A percentile compares a stretch with the other conserved stretches of the same genome.
phyloP scores from a whole-genome alignment of 2,888 invertebrate species.

The Drosophila rubida region DNA sequence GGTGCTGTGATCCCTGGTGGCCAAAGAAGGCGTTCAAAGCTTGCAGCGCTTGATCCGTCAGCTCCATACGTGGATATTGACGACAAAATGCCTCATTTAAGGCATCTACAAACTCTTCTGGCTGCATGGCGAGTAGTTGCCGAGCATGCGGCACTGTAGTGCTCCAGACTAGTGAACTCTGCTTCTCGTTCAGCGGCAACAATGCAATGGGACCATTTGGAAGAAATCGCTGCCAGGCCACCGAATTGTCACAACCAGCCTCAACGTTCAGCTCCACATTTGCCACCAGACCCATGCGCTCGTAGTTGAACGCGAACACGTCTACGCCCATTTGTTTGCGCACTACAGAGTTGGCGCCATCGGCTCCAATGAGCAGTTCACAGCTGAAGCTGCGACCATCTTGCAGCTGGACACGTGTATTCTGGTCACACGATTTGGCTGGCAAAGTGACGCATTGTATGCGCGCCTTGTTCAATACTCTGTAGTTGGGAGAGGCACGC shows the following conservation, averaged over 20 bases:
- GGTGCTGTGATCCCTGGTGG: conserved; percentile 76
- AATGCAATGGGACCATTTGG: conserved; percentile 96
- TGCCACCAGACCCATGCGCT: conserved; percentile 96
- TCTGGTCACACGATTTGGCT: conserved; percentile 72
- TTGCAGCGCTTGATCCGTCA: conserved; percentile 84
- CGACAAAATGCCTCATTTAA: conserved; percentile 91
- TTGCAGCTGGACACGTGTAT: conserved; percentile 87
- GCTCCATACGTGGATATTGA: conserved; percentile 80
- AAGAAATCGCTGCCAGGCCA: conserved; percentile 98
- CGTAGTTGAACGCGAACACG: conserved; percentile 93
- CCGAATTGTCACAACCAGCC: conserved; percentile 90
- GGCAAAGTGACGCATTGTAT: conserved; percentile 89
- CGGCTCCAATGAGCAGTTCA: conserved; percentile 94
- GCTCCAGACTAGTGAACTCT: conserved; percentile 98
- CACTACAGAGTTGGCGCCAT: conserved; percentile 96
- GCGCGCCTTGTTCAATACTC: conserved; percentile 89
- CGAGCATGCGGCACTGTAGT: conserved; percentile 91
- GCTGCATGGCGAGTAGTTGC: conserved; percentile 88
- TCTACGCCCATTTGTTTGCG: conserved; percentile 92
- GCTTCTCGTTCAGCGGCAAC: conserved; percentile 91
- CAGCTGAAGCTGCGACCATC: conserved; percentile 89
- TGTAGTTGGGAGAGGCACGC: conserved; percentile 86
- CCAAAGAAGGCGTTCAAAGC: conserved; percentile 85
- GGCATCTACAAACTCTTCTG: conserved; percentile 93
- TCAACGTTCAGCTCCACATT: conserved; percentile 91